Conservation (phyloP, 2,888 invertebrate genomes). For the Leuctra nigra region DNA sequence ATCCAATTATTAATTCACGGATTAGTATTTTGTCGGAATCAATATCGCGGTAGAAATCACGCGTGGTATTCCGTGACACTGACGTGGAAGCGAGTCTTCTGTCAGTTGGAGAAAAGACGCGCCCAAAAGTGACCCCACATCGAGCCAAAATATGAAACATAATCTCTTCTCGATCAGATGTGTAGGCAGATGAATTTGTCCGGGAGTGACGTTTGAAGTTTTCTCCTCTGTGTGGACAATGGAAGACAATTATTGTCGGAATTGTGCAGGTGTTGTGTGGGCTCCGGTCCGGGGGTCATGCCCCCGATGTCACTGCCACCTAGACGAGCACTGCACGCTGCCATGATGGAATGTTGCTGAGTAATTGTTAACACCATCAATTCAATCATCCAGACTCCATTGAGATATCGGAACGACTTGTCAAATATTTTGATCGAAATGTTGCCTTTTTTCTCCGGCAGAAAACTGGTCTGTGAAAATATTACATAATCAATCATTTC, state of each 20-base stretch:
- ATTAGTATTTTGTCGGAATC: no score
- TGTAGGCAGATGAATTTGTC: background rate
- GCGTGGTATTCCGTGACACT: no score
- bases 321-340: background rate
- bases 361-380: conserved; percentile 8
- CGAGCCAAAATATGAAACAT: background rate
- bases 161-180: background rate
- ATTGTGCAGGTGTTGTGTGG: conserved; percentile 5
- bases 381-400: background rate
- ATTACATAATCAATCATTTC: no score
- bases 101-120: no score
- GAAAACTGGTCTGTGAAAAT: no score
- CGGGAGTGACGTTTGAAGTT: background rate
- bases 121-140: conserved; percentile 8
- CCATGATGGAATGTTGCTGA: conserved; percentile 9
- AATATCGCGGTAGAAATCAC: no score
- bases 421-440: conserved; percentile 11
- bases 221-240: background rate
- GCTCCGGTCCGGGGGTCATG: background rate
- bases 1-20: no score
- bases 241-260: conserved; percentile 12
- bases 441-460: no score
- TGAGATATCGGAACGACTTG: conserved; percentile 8
- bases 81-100: no score
- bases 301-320: conserved; percentile 6